Percentiles rank a stretch among this genome's conserved stretches.
Evolutionary conservation across 2,113 vertebrate species (phyloP).

Genomic region (Gobiocypris rarus): DNA sequence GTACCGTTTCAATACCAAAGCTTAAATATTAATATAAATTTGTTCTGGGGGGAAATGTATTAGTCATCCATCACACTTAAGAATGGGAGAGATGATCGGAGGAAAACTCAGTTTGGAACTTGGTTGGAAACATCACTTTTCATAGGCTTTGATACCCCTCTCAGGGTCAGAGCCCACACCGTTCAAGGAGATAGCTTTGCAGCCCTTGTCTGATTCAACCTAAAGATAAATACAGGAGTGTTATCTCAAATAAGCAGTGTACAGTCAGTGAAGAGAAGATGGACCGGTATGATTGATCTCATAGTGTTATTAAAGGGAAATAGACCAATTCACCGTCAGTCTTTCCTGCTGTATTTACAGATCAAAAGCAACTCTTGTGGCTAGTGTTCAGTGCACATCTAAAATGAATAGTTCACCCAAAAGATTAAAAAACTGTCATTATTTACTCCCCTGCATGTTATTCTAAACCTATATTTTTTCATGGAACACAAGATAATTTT

Average conservation of each 20-base stretch:
- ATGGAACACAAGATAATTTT: background rate
- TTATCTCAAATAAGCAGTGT: constrained; percentile 32
- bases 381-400: background rate
- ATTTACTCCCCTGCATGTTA: background rate
- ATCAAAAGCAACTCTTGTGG: background rate
- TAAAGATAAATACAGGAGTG: background rate
- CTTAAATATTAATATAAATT: background rate
- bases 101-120: background rate
- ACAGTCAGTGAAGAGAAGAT: constrained; percentile 1
- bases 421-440: background rate
- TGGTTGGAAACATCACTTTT: background rate
- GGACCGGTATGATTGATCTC: background rate
- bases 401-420: background rate
- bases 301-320: background rate
- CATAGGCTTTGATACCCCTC: background rate
- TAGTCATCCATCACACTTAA: background rate
- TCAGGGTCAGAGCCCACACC: background rate
- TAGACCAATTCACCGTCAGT: background rate
- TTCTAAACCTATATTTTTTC: background rate
- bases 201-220: background rate
- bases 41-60: background rate
- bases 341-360: constrained; percentile 4
- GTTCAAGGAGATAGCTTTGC: background rate
- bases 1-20: background rate
- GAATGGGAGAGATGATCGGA: background rate